Conservation (phyloP, 2,888 invertebrate species). For the Mythimna lalbum region DNA sequence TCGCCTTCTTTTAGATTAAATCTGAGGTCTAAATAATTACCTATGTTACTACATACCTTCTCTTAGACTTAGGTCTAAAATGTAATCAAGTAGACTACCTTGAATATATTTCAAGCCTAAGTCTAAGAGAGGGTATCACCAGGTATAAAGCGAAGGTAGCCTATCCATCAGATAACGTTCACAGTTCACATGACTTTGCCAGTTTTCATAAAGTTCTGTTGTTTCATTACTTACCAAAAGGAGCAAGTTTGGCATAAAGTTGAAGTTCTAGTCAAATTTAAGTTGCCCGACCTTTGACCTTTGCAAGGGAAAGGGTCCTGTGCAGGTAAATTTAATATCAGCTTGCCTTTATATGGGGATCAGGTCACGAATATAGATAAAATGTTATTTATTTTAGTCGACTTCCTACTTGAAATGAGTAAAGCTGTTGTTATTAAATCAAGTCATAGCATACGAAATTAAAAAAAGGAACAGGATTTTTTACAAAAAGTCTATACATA, state of each 20-base stretch:
- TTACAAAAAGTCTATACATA: no score
- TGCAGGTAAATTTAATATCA: constrained; percentile 12
- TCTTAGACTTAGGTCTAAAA: background rate
- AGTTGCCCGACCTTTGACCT: constrained; percentile 16
- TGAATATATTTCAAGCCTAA: background rate
- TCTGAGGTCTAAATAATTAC: no score
- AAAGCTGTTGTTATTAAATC: no score
- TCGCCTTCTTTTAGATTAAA: no score
- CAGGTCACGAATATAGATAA: background rate
- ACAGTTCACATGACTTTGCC: constrained; percentile 14
- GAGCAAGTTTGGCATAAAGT: constrained; percentile 13
- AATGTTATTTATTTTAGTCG: background rate
- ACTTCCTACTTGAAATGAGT: no score
- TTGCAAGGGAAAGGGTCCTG: constrained; percentile 5
- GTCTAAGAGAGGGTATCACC: background rate
- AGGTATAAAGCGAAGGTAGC: background rate
- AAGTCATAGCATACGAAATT: no score
- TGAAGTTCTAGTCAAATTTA: constrained; percentile 16
- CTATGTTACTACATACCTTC: background rate
- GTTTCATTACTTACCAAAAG: constrained; percentile 19
- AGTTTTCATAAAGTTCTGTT: constrained; percentile 8
- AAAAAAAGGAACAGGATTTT: no score
- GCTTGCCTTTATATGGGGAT: background rate
- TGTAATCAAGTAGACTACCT: no score
- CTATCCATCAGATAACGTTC: background rate